Evolutionary conservation across 2,113 vertebrate species (phyloP), one percentile per base, ranked within the genome.

Genomic region (Helogale parvula): DNA sequence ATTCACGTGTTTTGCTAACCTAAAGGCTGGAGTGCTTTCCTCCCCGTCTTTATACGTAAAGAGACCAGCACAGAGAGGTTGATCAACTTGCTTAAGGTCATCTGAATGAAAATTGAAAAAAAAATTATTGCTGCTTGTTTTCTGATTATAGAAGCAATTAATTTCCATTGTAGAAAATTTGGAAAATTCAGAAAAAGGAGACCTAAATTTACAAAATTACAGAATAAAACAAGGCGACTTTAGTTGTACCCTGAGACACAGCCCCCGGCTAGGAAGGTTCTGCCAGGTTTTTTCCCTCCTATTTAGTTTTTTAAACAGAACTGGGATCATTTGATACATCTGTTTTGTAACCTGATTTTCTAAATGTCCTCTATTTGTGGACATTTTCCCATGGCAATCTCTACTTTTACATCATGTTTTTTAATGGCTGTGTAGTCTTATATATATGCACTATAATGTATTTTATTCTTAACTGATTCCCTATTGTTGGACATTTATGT

Each of bases 401-500:
- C 52, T 83, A 71, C 68, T 79, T 85, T 90, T 86, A 82, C 74
- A 90, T 94, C 84, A 79, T 88, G 35, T 79, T 92, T 92, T 96
- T 79, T 92, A 89, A 76, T 66, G 91, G 74, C 69, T 83, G 45
- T 63, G 41, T 57, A 23, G 84, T 92, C 85, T 96, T 89, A 83
- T 90, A 90, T 77, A 93, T 60, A 88, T 77, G 69, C 81, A 94
- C 79, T 91, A 52, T 82, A 87, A 90, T 96, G 95, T 95, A 97
- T 96, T 96, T 96, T 96, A 66, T 97, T 97, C 96, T 89, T 89
- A 95, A 93, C 79, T 9, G 66, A 83, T 88, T 93, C 71, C 69
- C 94, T 92, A 94, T 97, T 96, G 84, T 96, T 95, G 90, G 83
- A 82, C 88, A 82, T 95, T 96, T 97, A 96, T 96, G 77, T 96